phyloP scores from a whole-genome alignment of 2,797 vertebrate genomes.

The Cercopithecus hamlyni region DNA sequence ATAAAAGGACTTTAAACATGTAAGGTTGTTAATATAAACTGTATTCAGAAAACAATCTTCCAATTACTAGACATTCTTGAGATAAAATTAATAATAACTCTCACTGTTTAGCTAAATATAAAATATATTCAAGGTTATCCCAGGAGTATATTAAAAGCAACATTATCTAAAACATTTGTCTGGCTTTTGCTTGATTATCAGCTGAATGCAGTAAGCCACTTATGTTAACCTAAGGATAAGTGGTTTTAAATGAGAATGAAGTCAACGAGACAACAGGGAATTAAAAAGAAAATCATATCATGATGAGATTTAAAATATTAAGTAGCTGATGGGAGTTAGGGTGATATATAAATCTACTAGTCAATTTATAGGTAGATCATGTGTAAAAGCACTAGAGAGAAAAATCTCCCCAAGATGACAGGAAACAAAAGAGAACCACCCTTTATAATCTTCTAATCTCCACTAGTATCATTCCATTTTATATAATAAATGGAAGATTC shows the following conservation, averaged over 20 bases:
- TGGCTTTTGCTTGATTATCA: not conserved
- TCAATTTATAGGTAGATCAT: conserved; percentile 20
- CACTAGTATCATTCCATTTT: conserved; percentile 38
- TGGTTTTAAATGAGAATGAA: conserved; percentile 17
- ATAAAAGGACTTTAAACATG: not conserved
- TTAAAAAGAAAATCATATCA: not conserved
- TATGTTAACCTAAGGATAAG: not conserved
- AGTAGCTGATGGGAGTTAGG: conserved; percentile 39
- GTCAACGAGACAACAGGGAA: not conserved
- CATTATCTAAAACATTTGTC: not conserved
- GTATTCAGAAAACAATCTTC: not conserved
- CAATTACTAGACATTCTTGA: not conserved
- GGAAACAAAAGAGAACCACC: not conserved
- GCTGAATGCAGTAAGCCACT: not conserved
- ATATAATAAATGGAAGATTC: not conserved
- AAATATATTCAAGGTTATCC: not conserved
- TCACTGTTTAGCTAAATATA: not conserved
- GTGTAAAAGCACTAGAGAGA: not conserved
- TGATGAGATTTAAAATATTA: not conserved
- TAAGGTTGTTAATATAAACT: not conserved
- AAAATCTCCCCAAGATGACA: not conserved
- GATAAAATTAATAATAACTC: not conserved
- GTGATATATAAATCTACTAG: conserved; percentile 34
- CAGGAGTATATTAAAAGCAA: not conserved
- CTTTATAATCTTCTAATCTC: not conserved